Percentiles rank a stretch among this genome's conserved stretches.
Conservation (phyloP, 53 echinoderm and acorn worm genomes). For the Luidia sarsii region DNA sequence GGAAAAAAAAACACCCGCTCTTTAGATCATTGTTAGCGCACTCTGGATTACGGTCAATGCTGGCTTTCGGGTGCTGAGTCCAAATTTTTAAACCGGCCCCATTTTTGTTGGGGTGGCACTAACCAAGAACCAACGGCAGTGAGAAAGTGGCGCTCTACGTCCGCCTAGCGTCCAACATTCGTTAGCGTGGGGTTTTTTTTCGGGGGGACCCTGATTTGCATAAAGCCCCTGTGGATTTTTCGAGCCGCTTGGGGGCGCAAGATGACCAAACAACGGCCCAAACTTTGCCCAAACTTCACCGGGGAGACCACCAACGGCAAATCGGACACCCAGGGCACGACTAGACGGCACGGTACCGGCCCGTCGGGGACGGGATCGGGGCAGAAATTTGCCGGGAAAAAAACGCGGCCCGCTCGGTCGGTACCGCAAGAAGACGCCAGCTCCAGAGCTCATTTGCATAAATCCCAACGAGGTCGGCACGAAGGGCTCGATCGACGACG, state of each 20-base stretch:
- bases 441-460: conserved; percentile 48
- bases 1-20: too few relatives aligned
- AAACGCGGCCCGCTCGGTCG: background rate
- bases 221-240: conserved; percentile 38
- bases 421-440: background rate
- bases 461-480: conserved; percentile 1
- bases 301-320: background rate
- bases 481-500: conserved; percentile 8
- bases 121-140: conserved; percentile 46
- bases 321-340: background rate
- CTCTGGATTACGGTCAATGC: background rate
- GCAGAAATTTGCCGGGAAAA: conserved; percentile 20
- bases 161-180: conserved; percentile 68
- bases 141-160: conserved; percentile 59
- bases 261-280: conserved; percentile 41
- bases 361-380: background rate
- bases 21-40: too few relatives aligned
- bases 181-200: conserved; percentile 54
- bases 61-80: background rate
- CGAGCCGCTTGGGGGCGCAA: conserved; percentile 60
- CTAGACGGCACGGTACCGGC: background rate
- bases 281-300: conserved; percentile 15
- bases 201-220: conserved; percentile 68
- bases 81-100: background rate
- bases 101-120: too few relatives aligned